Evolutionary conservation across 1,140 invertebrate genomes (phyloP).

Genomic region (Phthorimaea operculella): DNA sequence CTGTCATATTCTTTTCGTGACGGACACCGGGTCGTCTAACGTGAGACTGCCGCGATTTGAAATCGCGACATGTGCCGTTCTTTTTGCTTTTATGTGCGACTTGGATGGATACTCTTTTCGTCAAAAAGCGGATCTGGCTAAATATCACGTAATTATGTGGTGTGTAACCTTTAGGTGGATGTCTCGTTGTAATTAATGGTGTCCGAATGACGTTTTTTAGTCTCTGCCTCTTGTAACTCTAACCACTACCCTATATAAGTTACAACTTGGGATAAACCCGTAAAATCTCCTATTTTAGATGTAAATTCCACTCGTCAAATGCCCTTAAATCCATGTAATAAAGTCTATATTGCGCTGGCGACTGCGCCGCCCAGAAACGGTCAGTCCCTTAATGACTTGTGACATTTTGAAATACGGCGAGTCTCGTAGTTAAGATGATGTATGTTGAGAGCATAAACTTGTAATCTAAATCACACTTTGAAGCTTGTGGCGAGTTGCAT

Average conservation of each 20-base stretch:
- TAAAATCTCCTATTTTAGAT: not conserved
- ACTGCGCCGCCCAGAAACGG: not conserved
- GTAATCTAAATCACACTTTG: slow-evolving; percentile 1
- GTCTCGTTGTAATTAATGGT: no score
- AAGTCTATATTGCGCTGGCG: not conserved
- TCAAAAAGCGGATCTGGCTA: no score
- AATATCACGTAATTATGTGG: no score
- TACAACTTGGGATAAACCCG: slow-evolving; percentile 20
- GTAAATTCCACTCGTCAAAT: not conserved
- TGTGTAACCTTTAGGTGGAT: no score
- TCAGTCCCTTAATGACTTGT: not conserved
- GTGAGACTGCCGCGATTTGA: no score
- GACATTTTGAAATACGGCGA: not conserved
- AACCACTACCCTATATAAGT: slow-evolving; percentile 18
- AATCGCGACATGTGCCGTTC: no score
- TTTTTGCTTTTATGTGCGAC: no score
- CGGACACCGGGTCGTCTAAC: no score
- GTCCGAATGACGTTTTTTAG: no score
- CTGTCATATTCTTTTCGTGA: no score
- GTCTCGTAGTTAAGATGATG: not conserved
- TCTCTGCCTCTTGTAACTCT: slow-evolving; percentile 6
- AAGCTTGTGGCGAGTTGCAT: not conserved
- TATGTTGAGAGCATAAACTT: not conserved
- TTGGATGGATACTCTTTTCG: no score
- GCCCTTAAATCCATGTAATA: not conserved